phyloP scores from a whole-genome alignment of 2,888 invertebrate genomes.

The Slavum lentiscoides region DNA sequence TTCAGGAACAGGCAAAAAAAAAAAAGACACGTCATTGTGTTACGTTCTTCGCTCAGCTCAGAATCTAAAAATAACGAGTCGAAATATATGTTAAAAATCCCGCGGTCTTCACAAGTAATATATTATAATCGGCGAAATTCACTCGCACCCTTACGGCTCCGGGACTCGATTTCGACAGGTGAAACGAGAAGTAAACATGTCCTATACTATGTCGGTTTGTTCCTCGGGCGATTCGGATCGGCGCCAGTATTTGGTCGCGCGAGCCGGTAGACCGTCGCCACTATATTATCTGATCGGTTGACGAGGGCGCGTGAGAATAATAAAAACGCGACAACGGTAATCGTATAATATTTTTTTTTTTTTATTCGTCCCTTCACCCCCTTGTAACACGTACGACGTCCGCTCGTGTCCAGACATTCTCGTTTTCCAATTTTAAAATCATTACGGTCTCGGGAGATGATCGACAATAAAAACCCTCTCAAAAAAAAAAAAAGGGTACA shows the following conservation, averaged over 20 bases:
- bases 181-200: not conserved
- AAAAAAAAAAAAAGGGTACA: no score
- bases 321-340: conserved; percentile 27
- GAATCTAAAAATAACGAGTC: no score
- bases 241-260: not conserved
- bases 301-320: conserved; percentile 22
- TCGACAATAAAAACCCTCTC: no score
- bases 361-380: not conserved
- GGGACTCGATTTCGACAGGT: not conserved
- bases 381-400: not conserved
- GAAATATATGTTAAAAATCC: no score
- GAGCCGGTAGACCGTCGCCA: no score
- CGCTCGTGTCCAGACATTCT: conserved; percentile 6
- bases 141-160: not conserved
- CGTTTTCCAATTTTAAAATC: not conserved
- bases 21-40: no score
- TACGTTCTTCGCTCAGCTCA: no score
- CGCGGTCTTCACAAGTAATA: no score
- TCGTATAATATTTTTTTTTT: conserved; percentile 13
- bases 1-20: no score
- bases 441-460: no score
- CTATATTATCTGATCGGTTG: conserved; percentile 16
- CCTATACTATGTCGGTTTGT: not conserved
- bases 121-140: no score
- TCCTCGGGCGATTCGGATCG: conserved; percentile 5